Evolutionary conservation across 1,140 invertebrate species (phyloP).

Genomic region (Polypedilum vanderplanki): DNA sequence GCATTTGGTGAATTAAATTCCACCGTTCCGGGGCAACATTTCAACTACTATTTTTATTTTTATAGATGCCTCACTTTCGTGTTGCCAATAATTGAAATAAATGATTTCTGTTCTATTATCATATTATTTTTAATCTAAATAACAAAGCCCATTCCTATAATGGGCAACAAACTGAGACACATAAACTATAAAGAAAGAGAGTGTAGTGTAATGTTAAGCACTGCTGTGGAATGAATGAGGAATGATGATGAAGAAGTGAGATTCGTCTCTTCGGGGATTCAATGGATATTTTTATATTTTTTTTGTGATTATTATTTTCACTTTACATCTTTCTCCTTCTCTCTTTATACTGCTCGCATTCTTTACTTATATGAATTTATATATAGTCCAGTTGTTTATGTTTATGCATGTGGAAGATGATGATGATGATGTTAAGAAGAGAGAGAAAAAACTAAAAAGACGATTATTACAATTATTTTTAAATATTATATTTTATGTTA

Average conservation of each 20-base stretch:
- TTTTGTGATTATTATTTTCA: background rate
- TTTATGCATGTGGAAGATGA: too few species aligned
- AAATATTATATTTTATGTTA: background rate
- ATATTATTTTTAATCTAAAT: conserved; percentile 29
- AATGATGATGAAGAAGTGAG: background rate
- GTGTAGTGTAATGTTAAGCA: background rate
- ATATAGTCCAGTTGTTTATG: too few species aligned
- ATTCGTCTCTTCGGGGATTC: background rate
- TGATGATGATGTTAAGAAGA: too few species aligned
- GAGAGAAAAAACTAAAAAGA: background rate
- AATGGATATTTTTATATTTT: background rate
- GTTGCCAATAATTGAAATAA: conserved; percentile 28
- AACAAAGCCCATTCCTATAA: background rate
- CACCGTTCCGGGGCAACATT: conserved; percentile 11
- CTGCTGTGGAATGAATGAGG: background rate
- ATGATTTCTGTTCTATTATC: conserved; percentile 28
- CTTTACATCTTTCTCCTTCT: background rate
- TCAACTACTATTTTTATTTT: conserved; percentile 17
- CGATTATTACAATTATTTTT: conserved; percentile 14
- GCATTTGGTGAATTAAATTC: conserved; percentile 18
- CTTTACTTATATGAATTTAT: too few species aligned
- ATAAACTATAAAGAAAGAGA: background rate
- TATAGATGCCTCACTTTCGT: background rate
- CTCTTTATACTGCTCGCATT: background rate
- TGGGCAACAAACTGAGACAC: background rate